Evolutionary conservation across 2,888 invertebrate species (phyloP).

Genomic region (Idaea straminata): DNA sequence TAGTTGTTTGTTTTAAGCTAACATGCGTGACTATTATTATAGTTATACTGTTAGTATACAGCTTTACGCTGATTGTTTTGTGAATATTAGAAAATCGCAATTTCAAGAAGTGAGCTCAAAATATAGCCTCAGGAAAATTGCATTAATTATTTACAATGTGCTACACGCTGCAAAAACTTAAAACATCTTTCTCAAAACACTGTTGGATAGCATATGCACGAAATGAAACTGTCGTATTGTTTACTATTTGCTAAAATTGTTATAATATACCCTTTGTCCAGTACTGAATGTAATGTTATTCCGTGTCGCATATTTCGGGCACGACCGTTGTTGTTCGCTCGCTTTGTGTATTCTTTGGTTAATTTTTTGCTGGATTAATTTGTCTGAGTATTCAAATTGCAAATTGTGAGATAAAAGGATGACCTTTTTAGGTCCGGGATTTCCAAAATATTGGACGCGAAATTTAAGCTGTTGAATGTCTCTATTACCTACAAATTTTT

Average conservation of each 20-base stretch:
- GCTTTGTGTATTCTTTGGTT: slow-evolving; percentile 61
- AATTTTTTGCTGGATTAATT: slow-evolving; percentile 73
- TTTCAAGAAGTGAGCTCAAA: not conserved
- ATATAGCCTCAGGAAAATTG: not conserved
- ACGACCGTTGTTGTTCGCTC: slow-evolving; percentile 53
- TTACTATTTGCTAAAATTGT: slow-evolving; percentile 21
- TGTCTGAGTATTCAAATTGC: slow-evolving; percentile 77
- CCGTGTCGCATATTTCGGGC: slow-evolving; percentile 61
- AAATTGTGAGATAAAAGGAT: slow-evolving; percentile 71
- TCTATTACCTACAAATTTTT: not conserved
- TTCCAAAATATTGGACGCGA: slow-evolving; percentile 18
- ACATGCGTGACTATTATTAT: not conserved
- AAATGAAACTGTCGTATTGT: slow-evolving; percentile 20
- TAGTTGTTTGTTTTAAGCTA: not conserved
- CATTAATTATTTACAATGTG: not conserved
- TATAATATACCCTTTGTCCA: slow-evolving; percentile 21
- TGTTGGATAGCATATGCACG: not conserved
- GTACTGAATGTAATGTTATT: slow-evolving; percentile 46
- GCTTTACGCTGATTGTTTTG: not conserved
- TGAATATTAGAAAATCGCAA: not conserved
- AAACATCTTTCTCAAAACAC: not conserved
- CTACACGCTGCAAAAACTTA: not conserved
- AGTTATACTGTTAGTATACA: not conserved
- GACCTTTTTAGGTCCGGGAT: slow-evolving; percentile 50
- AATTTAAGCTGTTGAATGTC: slow-evolving; percentile 4